These are phyloP conservation scores for Amphiprion clarkii DNA, from an alignment of 2,797 vertebrate species.

Conservation along the genomic window DNA sequence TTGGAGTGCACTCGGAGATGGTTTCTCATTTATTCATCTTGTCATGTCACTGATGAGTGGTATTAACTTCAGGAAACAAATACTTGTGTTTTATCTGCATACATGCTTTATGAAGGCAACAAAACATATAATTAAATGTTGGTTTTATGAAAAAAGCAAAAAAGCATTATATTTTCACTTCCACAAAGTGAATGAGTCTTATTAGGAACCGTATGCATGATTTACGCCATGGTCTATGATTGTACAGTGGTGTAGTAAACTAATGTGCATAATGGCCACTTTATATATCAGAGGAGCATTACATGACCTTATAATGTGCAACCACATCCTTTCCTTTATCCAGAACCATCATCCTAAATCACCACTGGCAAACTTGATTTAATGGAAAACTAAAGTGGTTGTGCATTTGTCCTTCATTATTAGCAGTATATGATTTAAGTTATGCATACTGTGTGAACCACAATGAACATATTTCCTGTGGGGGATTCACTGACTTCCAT, in stretches of 20 bases:
- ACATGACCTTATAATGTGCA: conserved; percentile 13
- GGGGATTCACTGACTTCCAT: background rate
- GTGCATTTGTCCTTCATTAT: conserved; percentile 5
- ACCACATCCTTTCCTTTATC: conserved; percentile 44
- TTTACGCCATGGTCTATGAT: conserved; percentile 24
- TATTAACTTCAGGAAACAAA: background rate
- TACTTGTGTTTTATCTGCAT: background rate
- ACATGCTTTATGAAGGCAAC: background rate
- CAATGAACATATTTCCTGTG: background rate
- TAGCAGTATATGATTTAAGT: background rate
- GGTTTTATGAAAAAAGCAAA: background rate
- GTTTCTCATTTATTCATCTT: conserved; percentile 4
- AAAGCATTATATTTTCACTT: background rate
- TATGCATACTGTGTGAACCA: conserved; percentile 6
- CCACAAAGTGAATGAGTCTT: background rate
- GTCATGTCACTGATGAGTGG: background rate
- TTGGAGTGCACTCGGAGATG: background rate
- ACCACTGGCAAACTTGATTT: conserved; percentile 16
- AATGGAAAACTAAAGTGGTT: conserved; percentile 21
- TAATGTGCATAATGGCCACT: conserved; percentile 38
- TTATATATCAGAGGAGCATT: conserved; percentile 24
- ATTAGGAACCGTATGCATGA: conserved; percentile 40
- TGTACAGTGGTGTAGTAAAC: conserved; percentile 17
- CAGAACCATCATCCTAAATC: conserved; percentile 15
- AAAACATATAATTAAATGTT: background rate